Conservation (phyloP, 37 sponge, comb jelly and placozoan genomes). For the Cliona cf. orientalis region DNA sequence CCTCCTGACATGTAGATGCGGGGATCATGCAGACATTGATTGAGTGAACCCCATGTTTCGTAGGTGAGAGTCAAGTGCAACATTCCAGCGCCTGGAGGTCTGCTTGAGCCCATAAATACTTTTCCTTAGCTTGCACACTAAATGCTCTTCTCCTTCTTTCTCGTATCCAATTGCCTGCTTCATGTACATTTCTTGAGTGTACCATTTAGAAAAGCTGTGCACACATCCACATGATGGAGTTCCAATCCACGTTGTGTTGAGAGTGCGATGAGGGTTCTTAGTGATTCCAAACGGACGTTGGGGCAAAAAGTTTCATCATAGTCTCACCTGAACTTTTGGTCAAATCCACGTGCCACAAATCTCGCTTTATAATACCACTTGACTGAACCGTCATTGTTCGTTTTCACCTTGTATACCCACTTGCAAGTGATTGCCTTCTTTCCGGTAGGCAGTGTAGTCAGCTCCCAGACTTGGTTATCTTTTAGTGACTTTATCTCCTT, state of each 20-base stretch:
- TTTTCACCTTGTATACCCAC: conserved; percentile 45
- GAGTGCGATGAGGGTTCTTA: conserved; percentile 23
- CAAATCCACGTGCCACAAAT: conserved; percentile 25
- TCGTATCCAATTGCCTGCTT: conserved; percentile 6
- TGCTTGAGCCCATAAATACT: no score
- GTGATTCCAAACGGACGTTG: conserved; percentile 14
- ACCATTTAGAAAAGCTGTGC: conserved; percentile 37
- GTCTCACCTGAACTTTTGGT: conserved; percentile 29
- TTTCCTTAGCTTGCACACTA: no score
- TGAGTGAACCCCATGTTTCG: no score
- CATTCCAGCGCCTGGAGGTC: no score
- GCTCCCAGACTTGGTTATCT: conserved; percentile 50
- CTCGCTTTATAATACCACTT: conserved; percentile 35
- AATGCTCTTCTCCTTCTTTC: conserved; percentile 4
- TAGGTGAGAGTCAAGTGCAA: no score
- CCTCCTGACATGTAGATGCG: conserved; percentile 13
- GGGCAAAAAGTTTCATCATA: conserved; percentile 36
- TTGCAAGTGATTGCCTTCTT: conserved; percentile 35
- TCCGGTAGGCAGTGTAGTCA: conserved; percentile 13
- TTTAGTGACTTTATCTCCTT: conserved; percentile 58
- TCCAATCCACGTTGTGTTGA: conserved; percentile 10
- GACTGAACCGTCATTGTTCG: conserved; percentile 13
- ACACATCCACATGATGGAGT: conserved; percentile 33
- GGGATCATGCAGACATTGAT: conserved; percentile 43
- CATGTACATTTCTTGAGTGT: conserved; percentile 26